These are phyloP conservation scores for Acipenser oxyrinchus DNA, from an alignment of 2,797 vertebrate species.

Conservation along the genomic window DNA sequence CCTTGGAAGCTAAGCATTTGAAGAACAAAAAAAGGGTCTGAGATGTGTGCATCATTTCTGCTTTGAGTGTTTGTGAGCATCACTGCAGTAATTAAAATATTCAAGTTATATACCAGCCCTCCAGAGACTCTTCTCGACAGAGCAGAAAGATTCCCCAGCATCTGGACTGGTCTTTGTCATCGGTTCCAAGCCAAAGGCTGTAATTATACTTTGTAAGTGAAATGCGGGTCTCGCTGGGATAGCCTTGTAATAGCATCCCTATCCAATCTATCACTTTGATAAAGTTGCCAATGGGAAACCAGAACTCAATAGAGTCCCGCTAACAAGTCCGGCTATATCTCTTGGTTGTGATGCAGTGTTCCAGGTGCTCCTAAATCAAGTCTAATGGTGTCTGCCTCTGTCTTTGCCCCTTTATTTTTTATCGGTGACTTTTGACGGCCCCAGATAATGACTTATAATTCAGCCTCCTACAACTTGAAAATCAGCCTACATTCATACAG, in stretches of 20 bases:
- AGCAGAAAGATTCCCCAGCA: not conserved
- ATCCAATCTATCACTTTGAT: constrained; percentile 29
- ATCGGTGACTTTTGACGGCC: constrained; percentile 51
- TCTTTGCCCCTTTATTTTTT: constrained; percentile 56
- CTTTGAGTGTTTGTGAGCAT: too few species aligned
- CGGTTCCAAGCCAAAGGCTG: not conserved
- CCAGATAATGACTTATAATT: constrained; percentile 59
- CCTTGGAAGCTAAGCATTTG: too few species aligned
- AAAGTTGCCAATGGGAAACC: constrained; percentile 43
- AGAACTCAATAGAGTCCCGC: constrained; percentile 40
- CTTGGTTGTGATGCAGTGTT: constrained; percentile 47
- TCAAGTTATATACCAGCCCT: too few species aligned
- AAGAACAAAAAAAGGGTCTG: not conserved
- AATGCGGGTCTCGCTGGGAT: not conserved
- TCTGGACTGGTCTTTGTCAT: not conserved
- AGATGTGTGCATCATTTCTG: too few species aligned
- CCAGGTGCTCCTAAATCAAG: constrained; percentile 42
- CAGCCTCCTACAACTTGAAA: constrained; percentile 55
- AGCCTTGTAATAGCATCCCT: constrained; percentile 20
- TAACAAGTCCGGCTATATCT: constrained; percentile 35
- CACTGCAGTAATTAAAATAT: too few species aligned
- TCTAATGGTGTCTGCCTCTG: constrained; percentile 53
- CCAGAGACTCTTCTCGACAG: too few species aligned
- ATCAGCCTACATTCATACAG: constrained; percentile 48
- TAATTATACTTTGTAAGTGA: constrained; percentile 2